phyloP scores from a whole-genome alignment of 2,113 vertebrate species.

The Calcarius ornatus region DNA sequence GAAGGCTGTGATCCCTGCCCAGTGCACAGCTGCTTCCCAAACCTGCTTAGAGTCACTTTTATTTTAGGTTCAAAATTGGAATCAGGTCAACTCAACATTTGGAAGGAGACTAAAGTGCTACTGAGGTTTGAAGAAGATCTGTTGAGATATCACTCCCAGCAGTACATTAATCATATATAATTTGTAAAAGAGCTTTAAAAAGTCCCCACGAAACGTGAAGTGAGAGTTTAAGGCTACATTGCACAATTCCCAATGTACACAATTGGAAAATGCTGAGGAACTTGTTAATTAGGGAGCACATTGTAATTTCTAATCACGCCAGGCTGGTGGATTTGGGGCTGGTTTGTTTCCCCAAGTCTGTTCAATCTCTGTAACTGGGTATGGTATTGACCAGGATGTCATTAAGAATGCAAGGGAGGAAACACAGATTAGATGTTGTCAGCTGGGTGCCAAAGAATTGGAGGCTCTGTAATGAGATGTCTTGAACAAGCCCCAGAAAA shows the following conservation, averaged over 20 bases:
- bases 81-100: constrained; percentile 38
- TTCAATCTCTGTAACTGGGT: not conserved
- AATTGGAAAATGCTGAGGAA: not conserved
- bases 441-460: constrained; percentile 29
- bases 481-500: constrained; percentile 3
- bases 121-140: constrained; percentile 10
- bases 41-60: not conserved
- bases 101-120: not conserved
- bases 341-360: not conserved
- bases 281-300: not conserved
- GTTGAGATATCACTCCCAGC: not conserved
- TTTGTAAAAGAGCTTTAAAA: not conserved
- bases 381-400: constrained; percentile 10
- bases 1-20: not conserved
- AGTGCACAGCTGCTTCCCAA: not conserved
- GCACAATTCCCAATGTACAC: not conserved
- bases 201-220: not conserved
- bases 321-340: not conserved
- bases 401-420: constrained; percentile 33
- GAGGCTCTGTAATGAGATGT: constrained; percentile 8
- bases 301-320: not conserved
- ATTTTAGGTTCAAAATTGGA: constrained; percentile 21
- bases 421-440: not conserved
- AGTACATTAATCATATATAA: not conserved
- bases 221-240: not conserved